These are phyloP conservation scores for Andrena trimmerana DNA, from an alignment of 2,888 invertebrate species.

Conservation along the genomic window DNA sequence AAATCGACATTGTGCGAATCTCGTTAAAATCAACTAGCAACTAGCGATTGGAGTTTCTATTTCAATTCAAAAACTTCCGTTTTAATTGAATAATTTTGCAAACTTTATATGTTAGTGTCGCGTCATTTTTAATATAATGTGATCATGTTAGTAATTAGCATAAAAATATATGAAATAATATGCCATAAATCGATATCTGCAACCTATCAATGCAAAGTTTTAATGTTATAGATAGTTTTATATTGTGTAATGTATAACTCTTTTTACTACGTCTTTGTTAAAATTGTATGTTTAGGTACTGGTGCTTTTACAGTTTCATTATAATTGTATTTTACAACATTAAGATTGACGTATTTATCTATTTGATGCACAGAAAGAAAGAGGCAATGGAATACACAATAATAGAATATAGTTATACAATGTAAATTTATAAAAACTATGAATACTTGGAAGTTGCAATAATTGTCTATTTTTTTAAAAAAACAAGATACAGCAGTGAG, in stretches of 20 bases:
- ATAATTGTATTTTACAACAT: constrained; percentile 35
- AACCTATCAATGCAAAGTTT: constrained; percentile 85
- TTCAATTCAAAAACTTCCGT: neutral
- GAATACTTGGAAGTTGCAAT: constrained; percentile 6
- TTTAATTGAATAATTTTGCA: neutral
- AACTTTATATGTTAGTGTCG: constrained; percentile 25
- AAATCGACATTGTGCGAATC: neutral
- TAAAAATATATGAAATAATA: constrained; percentile 71
- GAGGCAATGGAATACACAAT: constrained; percentile 1
- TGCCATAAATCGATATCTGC: constrained; percentile 80
- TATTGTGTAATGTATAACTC: constrained; percentile 52
- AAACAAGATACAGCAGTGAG: neutral
- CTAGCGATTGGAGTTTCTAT: too few relatives aligned
- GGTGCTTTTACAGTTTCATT: constrained; percentile 71
- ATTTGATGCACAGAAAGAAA: constrained; percentile 5
- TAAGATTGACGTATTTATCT: constrained; percentile 28
- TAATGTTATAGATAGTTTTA: constrained; percentile 79
- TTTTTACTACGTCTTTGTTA: constrained; percentile 65
- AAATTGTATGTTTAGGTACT: constrained; percentile 69
- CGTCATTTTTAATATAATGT: constrained; percentile 52
- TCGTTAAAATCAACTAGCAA: constrained; percentile 3
- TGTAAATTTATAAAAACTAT: neutral
- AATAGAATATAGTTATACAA: constrained; percentile 5
- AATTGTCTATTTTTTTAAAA: neutral
- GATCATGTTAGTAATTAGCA: constrained; percentile 64